Base-by-base conservation (phyloP, 2,888 invertebrate genomes). In the Pristionchus maxplancki region DNA sequence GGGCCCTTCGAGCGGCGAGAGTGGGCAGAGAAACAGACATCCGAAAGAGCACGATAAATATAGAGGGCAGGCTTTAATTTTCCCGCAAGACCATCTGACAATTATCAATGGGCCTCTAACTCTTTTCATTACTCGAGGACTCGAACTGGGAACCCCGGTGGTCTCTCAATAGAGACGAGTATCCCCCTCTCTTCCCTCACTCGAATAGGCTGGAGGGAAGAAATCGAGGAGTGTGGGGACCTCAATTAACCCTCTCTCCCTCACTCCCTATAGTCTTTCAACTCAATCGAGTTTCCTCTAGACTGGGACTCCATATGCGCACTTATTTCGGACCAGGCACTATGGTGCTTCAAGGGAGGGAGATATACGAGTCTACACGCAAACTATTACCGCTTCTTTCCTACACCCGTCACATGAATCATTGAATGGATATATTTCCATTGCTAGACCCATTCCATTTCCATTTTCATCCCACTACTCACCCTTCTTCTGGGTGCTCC, bases 401-500 rank as follows among this genome's bases (percentile, higher is more conserved):
- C 17, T 8, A 1, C 34, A 67, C 28, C n/a, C 2, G 31, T 31
- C 11, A n/a, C 67, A 28, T n/a, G 67, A 28, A 67, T n/a, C 31
- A 34, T 67, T 13, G 11, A 58, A 20, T 58, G 24, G 6, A 20
- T 58, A 17, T 1, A 58, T 20, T 58, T 58, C n/a, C 58, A 4
- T 58, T 58, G 1, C 24, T 9, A 58, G n/a, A 24, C 58, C 58
- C n/a, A 58, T 24, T n/a, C 58, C 17, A 15, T 20, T 1, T n/a
- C n/a, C n/a, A 5, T 24, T 24, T 24, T n/a, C 44, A 62, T 8
- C 28, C 71, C 31, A 1, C 34, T 2, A 34, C 89, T 53, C 8
- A 92, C 92, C 88, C 89, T 92, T 92, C 88, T 92, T 92, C 53
- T 90, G 90, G 24, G 87, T 74, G 50, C 84, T 84, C 85, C 92